Conservation (phyloP, 2,113 vertebrate genomes). For the Eptatretus burgeri region DNA sequence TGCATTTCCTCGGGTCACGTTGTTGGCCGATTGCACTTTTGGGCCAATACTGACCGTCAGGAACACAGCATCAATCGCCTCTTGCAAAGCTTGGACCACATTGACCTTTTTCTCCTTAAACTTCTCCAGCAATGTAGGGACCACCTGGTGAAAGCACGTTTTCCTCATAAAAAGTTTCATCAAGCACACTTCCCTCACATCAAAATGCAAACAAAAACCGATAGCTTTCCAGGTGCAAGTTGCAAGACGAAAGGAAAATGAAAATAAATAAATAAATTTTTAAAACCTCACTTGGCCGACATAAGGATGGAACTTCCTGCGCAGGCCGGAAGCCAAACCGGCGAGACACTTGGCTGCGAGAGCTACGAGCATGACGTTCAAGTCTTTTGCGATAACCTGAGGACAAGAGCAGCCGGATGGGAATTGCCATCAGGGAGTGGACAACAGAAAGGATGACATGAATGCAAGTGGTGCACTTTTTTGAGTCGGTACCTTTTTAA, state of each 20-base stretch:
- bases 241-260: too few relatives aligned
- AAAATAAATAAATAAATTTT: background rate
- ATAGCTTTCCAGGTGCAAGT: background rate
- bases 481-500: constrained; percentile 44
- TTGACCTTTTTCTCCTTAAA: constrained; percentile 96
- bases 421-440: too few relatives aligned
- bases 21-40: too few relatives aligned
- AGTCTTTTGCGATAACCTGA: constrained; percentile 82
- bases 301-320: constrained; percentile 91
- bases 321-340: constrained; percentile 45
- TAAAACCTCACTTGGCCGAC: constrained; percentile 49
- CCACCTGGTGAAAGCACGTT: constrained; percentile 26
- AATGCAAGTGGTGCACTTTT: too few relatives aligned
- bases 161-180: background rate
- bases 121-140: constrained; percentile 82
- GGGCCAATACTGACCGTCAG: constrained; percentile 38
- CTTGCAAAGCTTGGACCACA: constrained; percentile 76
- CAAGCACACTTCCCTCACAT: background rate
- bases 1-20: too few relatives aligned
- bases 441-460: too few relatives aligned
- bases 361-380: constrained; percentile 82
- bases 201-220: background rate
- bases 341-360: constrained; percentile 77
- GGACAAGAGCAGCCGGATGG: constrained; percentile 2
- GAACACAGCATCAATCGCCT: constrained; percentile 80